Base-by-base conservation (phyloP, 2,113 vertebrate genomes). In the Tragelaphus imberbis region DNA sequence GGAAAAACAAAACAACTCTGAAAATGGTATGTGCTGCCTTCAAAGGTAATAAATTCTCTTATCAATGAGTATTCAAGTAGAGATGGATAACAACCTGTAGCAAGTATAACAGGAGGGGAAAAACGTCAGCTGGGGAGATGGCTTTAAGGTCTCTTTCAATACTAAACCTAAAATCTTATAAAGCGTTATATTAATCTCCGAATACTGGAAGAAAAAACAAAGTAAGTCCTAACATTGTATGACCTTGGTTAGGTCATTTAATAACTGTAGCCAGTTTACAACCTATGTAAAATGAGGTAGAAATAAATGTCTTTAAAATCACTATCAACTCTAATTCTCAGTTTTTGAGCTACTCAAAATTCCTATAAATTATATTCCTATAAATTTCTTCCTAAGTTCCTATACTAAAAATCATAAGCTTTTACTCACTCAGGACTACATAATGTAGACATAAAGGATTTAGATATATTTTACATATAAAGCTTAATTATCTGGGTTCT, bases 311-410 rank as follows among this genome's bases (percentile, higher is more conserved):
- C 65, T 77, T 93, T 90, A 36, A 91, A 88, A 36, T 59, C 44
- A 94, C 49, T 92, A 92, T 21, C 85, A 94, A 90, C 44, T 75
- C 19, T 93, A 59, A 82, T 63, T 68, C 33, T 95, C 93, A 71
- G 47, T 56, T 97, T 96, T 71, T 96, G 53, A 81, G 19, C 61
- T 91, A 77, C 33, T 91, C 93, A 96, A 97, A 91, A 85, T 27
- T 77, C 36, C 21, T 44, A 44, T 14, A 77, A 77, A 30, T 77
- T 77, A 44, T 27, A 80, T 49, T 30, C 44, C 44, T 80, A 79
- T 55, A n/a, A 53, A 81, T 12, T 25, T 89, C 14, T 27, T 93
- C 58, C 33, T 44, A 94, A 86, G 89, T 91, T 36, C 27, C 88
- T 75, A 84, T 10, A 79, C 27, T 75, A 63, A 77, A 95, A 28